Evolutionary conservation across 1,140 invertebrate genomes (phyloP).

Genomic region (Hylaeus anthracinus): DNA sequence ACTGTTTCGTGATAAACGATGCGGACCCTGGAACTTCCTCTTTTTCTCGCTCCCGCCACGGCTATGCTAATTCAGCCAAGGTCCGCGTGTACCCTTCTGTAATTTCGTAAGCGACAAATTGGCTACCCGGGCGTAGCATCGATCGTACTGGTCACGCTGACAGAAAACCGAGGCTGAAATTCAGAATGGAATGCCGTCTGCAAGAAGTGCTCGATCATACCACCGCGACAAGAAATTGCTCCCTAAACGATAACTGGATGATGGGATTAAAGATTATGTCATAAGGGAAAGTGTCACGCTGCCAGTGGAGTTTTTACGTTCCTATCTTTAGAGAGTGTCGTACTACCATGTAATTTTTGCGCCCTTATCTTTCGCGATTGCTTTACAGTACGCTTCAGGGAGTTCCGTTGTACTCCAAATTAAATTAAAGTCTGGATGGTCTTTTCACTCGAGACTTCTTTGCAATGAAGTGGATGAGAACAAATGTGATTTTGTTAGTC

Average conservation of each 20-base stretch:
- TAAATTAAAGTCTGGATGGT: too few species aligned
- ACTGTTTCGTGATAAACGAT: constrained; percentile 58
- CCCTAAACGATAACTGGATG: background rate
- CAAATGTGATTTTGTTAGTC: too few species aligned
- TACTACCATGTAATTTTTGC: too few species aligned
- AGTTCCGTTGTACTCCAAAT: too few species aligned
- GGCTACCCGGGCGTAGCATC: constrained; percentile 35
- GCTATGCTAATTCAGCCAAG: constrained; percentile 10
- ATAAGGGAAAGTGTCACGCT: background rate
- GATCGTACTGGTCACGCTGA: constrained; percentile 28
- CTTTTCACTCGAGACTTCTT: too few species aligned
- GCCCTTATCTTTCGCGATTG: too few species aligned
- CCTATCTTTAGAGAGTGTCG: background rate
- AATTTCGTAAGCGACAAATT: constrained; percentile 61
- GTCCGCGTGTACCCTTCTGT: constrained; percentile 17
- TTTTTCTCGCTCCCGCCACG: background rate
- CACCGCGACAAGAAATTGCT: background rate
- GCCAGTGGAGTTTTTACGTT: background rate
- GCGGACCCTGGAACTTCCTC: constrained; percentile 25
- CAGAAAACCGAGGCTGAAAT: constrained; percentile 23
- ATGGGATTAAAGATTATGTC: background rate
- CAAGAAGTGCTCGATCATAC: background rate
- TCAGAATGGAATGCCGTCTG: constrained; percentile 9
- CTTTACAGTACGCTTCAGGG: too few species aligned
- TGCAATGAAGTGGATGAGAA: too few species aligned